A percentile compares a stretch with the other conserved stretches of the same genome.
phyloP scores from a whole-genome alignment of 2,113 vertebrate genomes.

The Pica pica region DNA sequence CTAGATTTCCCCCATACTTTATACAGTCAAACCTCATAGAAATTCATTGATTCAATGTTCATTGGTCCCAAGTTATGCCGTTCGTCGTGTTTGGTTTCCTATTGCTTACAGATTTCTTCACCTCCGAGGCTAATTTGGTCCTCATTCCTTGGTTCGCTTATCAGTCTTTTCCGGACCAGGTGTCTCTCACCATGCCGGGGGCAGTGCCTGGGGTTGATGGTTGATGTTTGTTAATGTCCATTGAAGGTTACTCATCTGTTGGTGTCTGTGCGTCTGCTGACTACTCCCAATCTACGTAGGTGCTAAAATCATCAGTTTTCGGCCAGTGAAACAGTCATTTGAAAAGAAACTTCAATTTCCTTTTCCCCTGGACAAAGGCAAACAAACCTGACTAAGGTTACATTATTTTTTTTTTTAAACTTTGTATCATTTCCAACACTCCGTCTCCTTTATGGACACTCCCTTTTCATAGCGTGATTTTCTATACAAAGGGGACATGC shows the following conservation, averaged over 20 bases:
- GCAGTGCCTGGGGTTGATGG: background rate
- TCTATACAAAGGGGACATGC: background rate
- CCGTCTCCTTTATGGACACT: background rate
- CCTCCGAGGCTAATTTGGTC: background rate
- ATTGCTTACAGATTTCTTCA: fast-evolving
- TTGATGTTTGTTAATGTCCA: background rate
- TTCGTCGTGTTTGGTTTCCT: background rate
- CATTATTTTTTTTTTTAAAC: background rate
- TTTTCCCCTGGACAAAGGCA: background rate
- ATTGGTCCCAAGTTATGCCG: background rate
- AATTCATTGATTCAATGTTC: background rate
- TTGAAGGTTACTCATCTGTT: background rate
- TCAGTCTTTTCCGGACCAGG: background rate
- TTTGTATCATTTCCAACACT: background rate
- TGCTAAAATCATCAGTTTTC: background rate
- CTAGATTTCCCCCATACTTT: background rate
- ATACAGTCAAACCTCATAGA: background rate
- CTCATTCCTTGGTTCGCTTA: background rate
- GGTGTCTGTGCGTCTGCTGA: background rate
- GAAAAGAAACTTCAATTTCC: background rate
- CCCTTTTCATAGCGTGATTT: background rate
- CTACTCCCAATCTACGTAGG: background rate
- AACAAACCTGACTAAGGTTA: background rate
- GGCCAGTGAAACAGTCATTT: fast-evolving
- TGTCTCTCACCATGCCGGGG: background rate